phyloP scores from a whole-genome alignment of 2,797 vertebrate species.

The Xenopus petersii region DNA sequence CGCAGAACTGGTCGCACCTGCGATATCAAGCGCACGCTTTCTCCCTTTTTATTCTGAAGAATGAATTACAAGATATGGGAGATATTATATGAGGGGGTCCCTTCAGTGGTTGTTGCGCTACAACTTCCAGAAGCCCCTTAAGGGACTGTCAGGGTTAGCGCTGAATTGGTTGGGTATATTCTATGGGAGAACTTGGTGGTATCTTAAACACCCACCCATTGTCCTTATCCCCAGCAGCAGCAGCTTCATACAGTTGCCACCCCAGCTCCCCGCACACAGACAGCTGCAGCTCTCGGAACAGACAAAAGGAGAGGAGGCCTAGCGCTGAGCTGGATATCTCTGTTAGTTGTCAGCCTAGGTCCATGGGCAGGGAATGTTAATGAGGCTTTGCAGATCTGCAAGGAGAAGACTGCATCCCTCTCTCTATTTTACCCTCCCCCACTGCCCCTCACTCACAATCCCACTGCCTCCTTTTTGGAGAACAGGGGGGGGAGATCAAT shows the following conservation, averaged over 20 bases:
- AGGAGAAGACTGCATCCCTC: conserved; percentile 49
- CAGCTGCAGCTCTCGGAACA: conserved; percentile 73
- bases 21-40: no score
- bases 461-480: conserved; percentile 60
- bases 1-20: neutral
- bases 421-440: conserved; percentile 32
- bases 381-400: conserved; percentile 65
- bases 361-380: conserved; percentile 89
- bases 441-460: conserved; percentile 48
- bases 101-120: no score
- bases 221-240: neutral
- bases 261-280: conserved; percentile 64
- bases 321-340: conserved; percentile 87
- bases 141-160: no score
- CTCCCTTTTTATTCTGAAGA: no score
- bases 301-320: conserved; percentile 77
- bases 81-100: no score
- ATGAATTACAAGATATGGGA: no score
- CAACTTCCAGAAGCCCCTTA: no score
- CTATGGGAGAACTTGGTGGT: no score
- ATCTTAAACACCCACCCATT: no score
- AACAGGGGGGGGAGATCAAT: conserved; percentile 70
- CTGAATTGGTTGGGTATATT: no score
- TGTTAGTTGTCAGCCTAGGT: conserved; percentile 91
- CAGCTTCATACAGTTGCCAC: conserved; percentile 59